A percentile compares a stretch with the other conserved stretches of the same genome.
phyloP scores from a whole-genome alignment of 2,888 invertebrate species.

The Hirtodrosophila alboralis region DNA sequence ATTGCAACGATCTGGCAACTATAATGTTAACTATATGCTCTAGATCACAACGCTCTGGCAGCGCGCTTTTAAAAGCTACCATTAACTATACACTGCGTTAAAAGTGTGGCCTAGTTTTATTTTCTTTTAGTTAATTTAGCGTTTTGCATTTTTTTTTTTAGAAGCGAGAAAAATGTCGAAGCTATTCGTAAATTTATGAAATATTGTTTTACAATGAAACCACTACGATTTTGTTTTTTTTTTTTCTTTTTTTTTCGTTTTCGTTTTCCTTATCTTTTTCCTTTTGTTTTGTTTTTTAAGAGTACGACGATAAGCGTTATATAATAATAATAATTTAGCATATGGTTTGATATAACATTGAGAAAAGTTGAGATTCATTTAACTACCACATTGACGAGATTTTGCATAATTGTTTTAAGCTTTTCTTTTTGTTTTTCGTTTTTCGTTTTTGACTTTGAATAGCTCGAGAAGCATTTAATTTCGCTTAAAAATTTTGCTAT shows the following conservation, averaged over 20 bases:
- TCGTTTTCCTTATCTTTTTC: conserved; percentile 22
- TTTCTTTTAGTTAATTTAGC: conserved; percentile 19
- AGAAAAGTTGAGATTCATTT: conserved; percentile 80
- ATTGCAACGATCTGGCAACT: conserved; percentile 8
- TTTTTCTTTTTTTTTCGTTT: conserved; percentile 31
- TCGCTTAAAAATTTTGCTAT: conserved; percentile 74
- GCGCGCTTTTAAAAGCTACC: conserved; percentile 3
- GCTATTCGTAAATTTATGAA: conserved; percentile 62
- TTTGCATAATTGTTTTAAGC: conserved; percentile 62
- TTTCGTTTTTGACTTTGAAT: conserved; percentile 41
- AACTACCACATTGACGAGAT: conserved; percentile 77
- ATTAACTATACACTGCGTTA: conserved; percentile 14
- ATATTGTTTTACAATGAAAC: conserved; percentile 82
- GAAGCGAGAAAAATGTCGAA: conserved; percentile 68
- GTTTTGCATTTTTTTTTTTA: conserved; percentile 30
- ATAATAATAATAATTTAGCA: conserved; percentile 58
- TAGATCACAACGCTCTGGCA: conserved; percentile 6
- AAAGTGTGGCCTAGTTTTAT: conserved; percentile 12
- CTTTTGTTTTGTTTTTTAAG: conserved; percentile 39
- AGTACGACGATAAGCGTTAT: conserved; percentile 52
- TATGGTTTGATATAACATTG: conserved; percentile 70
- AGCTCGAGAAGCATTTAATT: conserved; percentile 55
- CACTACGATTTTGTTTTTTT: conserved; percentile 69
- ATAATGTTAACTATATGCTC: too few species aligned
- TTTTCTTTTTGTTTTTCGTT: conserved; percentile 23